Base-by-base conservation (phyloP, 2,888 invertebrate genomes). In the Pseudeuparius sepicola region DNA sequence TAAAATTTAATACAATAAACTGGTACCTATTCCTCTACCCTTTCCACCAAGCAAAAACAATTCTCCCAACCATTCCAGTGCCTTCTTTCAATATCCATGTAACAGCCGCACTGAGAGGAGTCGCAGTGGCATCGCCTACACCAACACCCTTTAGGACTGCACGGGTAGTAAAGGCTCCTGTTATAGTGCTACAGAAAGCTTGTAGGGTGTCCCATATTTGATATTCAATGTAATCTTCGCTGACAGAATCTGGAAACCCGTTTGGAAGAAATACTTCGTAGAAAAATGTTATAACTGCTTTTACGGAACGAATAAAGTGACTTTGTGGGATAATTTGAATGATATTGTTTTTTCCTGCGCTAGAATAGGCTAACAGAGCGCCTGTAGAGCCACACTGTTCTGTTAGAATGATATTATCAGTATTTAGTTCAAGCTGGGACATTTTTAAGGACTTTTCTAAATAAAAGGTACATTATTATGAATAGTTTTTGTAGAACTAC, bases 51-150 rank as follows among this genome's bases (percentile, higher is more conserved):
- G 93, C 87, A 66, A 94, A 94, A 6, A 81, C 41, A 47, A 94
- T 93, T 46, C 83, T 73, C 1, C 92, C 84, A 16, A 90, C 52
- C 76, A 94, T 93, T 4, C 93, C 90, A 46, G 82, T 80, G 2
- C 89, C 89, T 68, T 90, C 93, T 68, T 92, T 94, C 23, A 94
- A 56, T 18, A 97, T 75, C 96, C 96, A 97, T 3, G 93, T 90
- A 25, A 93, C 67, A 1, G 96, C 89, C 1, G 96, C 96, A 10
- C 90, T 90, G 24, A 93, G 66, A 0, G 92, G 82, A 15, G 89
- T 86, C 0, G 93, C 86, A 35, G 66, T 70, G 14, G 78, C 75
- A 59, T 88, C 80, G 3, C 97, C 97, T 3, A 97, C 96, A 4
- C 97, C 97, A 3, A 93, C 82, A 4, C 93, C 89, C 63, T 81